Evolutionary conservation across 2,888 invertebrate genomes (phyloP).

Genomic region (Ametastegia equiseti): DNA sequence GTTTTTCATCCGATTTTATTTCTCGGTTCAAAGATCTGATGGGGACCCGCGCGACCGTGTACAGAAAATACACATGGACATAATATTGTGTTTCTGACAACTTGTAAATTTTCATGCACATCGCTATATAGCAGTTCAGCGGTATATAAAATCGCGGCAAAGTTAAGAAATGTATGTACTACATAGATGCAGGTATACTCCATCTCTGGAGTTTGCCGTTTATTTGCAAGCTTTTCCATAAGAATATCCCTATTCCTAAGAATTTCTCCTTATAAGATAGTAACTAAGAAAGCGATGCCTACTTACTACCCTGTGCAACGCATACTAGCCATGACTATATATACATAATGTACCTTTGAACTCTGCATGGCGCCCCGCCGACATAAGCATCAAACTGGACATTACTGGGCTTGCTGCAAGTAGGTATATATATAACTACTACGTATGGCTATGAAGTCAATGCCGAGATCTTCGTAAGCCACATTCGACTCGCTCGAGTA

Average conservation of each 20-base stretch:
- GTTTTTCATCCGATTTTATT: not conserved
- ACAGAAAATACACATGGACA: not conserved
- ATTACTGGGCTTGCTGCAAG: too few species aligned
- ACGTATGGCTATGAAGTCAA: not conserved
- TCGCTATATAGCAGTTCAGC: not conserved
- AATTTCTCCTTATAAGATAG: conserved; percentile 41
- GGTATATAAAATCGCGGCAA: not conserved
- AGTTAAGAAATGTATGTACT: conserved; percentile 10
- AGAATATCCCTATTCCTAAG: conserved; percentile 29
- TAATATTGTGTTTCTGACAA: conserved; percentile 31
- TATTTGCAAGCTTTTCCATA: conserved; percentile 38
- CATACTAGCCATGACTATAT: not conserved
- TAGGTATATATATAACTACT: not conserved
- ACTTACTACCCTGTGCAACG: conserved; percentile 12
- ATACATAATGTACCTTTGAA: conserved; percentile 39
- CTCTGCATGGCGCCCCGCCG: conserved; percentile 29
- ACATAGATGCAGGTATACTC: not conserved
- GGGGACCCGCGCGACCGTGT: not conserved
- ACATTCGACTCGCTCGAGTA: not conserved
- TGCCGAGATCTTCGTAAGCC: conserved; percentile 1
- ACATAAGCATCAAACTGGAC: not conserved
- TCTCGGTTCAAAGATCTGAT: too few species aligned
- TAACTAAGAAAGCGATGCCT: not conserved
- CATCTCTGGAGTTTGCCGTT: conserved; percentile 27
- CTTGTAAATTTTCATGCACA: conserved; percentile 31